Evolutionary conservation across 2,113 vertebrate genomes (phyloP).

Genomic region (Archocentrus centrarchus): DNA sequence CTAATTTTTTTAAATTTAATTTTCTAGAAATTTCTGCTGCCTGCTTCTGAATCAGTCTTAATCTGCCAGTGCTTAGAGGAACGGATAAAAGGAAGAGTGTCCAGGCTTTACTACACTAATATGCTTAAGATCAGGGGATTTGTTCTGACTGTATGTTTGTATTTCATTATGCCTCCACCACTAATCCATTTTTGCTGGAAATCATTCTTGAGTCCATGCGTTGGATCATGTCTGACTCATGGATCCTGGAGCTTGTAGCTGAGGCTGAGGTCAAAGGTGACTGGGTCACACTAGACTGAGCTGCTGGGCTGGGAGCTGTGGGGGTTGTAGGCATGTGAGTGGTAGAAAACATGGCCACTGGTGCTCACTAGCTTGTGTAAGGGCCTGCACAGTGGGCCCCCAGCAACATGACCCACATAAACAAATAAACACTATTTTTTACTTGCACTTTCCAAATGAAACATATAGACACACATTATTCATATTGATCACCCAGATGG

Average conservation of each 20-base stretch:
- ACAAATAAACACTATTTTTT: neutral
- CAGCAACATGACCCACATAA: slow-evolving; percentile 8
- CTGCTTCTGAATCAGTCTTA: slow-evolving; percentile 24
- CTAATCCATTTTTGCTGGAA: slow-evolving; percentile 61
- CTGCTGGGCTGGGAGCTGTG: neutral
- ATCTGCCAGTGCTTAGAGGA: slow-evolving; percentile 25
- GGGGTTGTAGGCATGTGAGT: slow-evolving; percentile 14
- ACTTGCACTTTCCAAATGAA: neutral
- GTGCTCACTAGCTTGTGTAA: slow-evolving; percentile 8
- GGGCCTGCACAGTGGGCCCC: neutral
- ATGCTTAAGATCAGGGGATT: slow-evolving; percentile 51
- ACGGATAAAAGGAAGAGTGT: slow-evolving; percentile 17
- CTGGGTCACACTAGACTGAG: slow-evolving; percentile 59
- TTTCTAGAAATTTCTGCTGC: neutral
- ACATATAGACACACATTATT: neutral
- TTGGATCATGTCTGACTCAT: slow-evolving; percentile 33
- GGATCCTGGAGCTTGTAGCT: slow-evolving; percentile 35
- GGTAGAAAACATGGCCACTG: neutral
- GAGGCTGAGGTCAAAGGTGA: slow-evolving; percentile 62
- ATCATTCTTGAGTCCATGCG: slow-evolving; percentile 11
- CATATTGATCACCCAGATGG: neutral
- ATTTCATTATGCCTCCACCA: slow-evolving; percentile 50
- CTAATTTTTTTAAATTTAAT: neutral
- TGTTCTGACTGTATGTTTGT: slow-evolving; percentile 50
- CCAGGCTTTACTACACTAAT: slow-evolving; percentile 42